Percentiles rank a stretch among this genome's conserved stretches.
Conservation (phyloP, 2,888 invertebrate genomes). For the Lithodes maja region DNA sequence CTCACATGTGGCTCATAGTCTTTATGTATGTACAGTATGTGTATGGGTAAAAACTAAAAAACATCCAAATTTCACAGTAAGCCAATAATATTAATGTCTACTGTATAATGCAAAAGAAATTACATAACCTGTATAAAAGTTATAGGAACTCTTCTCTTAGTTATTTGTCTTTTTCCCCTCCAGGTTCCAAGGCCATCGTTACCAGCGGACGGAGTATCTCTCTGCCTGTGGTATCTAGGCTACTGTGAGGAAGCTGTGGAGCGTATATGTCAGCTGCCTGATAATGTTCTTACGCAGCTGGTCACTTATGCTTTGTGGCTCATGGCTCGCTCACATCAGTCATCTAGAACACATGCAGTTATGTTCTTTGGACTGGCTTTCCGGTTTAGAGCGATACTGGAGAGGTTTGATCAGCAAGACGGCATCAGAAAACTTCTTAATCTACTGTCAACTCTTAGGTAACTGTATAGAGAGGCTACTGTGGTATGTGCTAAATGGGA, state of each 20-base stretch:
- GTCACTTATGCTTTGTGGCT: constrained; percentile 96
- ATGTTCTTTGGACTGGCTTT: constrained; percentile 98
- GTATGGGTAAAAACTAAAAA: too few species aligned
- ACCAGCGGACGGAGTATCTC: constrained; percentile 96
- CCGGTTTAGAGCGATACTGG: constrained; percentile 92
- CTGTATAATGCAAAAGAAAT: too few species aligned
- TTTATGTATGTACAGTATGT: too few species aligned
- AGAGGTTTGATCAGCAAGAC: constrained; percentile 96
- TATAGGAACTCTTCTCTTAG: too few species aligned
- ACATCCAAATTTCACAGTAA: too few species aligned
- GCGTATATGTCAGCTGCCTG: constrained; percentile 89
- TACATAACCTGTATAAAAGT: too few species aligned
- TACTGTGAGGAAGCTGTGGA: constrained; percentile 99
- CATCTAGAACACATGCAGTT: constrained; percentile 97
- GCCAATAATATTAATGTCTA: too few species aligned
- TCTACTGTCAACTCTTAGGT: constrained; percentile 91
- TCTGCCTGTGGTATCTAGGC: constrained; percentile 96
- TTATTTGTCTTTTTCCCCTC: too few species aligned
- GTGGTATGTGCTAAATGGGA: too few species aligned
- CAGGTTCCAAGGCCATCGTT: constrained; percentile 95
- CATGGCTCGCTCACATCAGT: constrained; percentile 96
- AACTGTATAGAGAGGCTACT: too few species aligned
- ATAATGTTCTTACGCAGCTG: constrained; percentile 84
- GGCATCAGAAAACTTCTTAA: constrained; percentile 95
- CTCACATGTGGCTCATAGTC: too few species aligned